Evolutionary conservation across 2,888 invertebrate species (phyloP), one percentile per base, ranked within the genome.

Genomic region (Clusia tigrina): DNA sequence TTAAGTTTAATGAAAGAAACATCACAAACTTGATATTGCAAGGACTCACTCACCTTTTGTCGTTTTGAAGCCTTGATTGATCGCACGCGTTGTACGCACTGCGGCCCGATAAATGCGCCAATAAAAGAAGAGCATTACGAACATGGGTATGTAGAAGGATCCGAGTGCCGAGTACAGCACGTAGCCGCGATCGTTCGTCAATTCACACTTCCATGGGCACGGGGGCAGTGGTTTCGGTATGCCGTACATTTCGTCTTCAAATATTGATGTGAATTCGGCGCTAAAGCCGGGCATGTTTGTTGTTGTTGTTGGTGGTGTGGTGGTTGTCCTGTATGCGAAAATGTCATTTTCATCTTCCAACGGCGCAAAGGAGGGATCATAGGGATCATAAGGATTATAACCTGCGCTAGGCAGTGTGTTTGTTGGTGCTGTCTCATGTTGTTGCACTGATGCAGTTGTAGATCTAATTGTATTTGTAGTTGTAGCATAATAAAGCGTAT

Each of bases 71-170:
- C 94, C 94, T 81, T 93, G 94, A 85, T 95, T 95, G 78, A 95
- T 95, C 64, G 95, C 95, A 74, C 91, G 89, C n/a, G 95, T 95
- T 23, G 95, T 95, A 71, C 93, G 89, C 15, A 94, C 92, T 25
- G 98, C 98, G 2, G 97, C 96, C 71, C 93, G 89, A 86, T 97
- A 98, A 74, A 98, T 98, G 74, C 95, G 88, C 93, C 96, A 96
- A 84, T 98, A 98, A 87, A 98, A 97, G 88, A 96, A 97, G 76
- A 96, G 87, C 95, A 98, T 98, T 71, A 98, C 95, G 76, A 96
- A 90, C 95, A 96, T 96, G 46, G 98, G 98, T 77, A 97, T 91
- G 86, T 95, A 98, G 88, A 98, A 98, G 68, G 96, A 96, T n/a
- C 98, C 98, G 23, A 98, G 88, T 0, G 98, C 97, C 2, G 96